These are phyloP conservation scores for Caenorhabditis latens DNA, from an alignment of 1,140 invertebrate species.

Conservation along the genomic window DNA sequence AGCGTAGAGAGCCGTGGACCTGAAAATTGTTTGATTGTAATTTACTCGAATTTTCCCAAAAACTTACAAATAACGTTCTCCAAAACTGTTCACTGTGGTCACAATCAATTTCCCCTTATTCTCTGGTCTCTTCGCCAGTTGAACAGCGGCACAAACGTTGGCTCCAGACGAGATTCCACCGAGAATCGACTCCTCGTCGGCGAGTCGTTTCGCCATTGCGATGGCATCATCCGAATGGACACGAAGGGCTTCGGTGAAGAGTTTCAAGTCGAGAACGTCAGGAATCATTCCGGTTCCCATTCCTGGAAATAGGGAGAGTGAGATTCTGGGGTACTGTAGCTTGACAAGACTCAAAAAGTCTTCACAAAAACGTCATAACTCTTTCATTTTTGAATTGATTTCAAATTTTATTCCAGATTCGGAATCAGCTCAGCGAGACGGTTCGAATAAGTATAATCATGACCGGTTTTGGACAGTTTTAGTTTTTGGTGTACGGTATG, in stretches of 20 bases:
- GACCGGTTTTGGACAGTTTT: too few species aligned
- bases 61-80: constrained; percentile 70
- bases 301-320: constrained; percentile 56
- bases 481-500: too few species aligned
- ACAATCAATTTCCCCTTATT: constrained; percentile 74
- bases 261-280: constrained; percentile 64
- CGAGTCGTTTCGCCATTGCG: constrained; percentile 72
- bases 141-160: constrained; percentile 71
- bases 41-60: neutral
- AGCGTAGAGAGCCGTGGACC: constrained; percentile 61
- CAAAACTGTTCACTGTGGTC: constrained; percentile 69
- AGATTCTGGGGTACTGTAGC: too few species aligned
- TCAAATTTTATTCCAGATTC: too few species aligned
- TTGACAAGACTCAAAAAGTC: too few species aligned
- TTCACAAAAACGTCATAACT: too few species aligned
- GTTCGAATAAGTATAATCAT: too few species aligned
- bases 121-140: constrained; percentile 71
- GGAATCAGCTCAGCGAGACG: too few species aligned
- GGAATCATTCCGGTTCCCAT: constrained; percentile 74
- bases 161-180: constrained; percentile 70
- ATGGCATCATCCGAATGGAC: constrained; percentile 73
- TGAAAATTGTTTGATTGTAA: neutral
- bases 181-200: constrained; percentile 70
- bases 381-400: too few species aligned
- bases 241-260: constrained; percentile 70